A percentile compares a stretch with the other conserved stretches of the same genome.
Conservation (phyloP, 2,113 vertebrate genomes). For the Nycticebus coucang region DNA sequence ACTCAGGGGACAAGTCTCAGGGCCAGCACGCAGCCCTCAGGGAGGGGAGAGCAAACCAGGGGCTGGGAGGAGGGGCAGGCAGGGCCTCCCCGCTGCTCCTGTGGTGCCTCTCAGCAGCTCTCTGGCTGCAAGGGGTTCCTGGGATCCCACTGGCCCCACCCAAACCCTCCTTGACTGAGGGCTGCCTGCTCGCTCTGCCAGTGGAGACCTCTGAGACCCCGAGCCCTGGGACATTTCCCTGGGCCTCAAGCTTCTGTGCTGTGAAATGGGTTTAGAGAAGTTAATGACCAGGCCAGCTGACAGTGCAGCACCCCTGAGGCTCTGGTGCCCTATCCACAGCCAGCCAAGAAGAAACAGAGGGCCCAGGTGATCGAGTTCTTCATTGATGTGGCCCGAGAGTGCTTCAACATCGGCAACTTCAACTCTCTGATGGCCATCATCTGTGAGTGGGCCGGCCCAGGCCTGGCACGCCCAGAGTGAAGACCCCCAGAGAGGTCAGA, state of each 20-base stretch:
- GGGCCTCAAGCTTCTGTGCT: neutral
- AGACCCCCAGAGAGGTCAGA: neutral
- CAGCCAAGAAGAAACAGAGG: constrained; percentile 95
- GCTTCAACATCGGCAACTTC: constrained; percentile 98
- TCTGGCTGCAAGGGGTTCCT: neutral
- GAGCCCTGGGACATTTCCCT: neutral
- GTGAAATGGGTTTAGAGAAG: neutral
- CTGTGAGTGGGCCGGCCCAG: constrained; percentile 87
- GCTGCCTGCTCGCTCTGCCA: neutral
- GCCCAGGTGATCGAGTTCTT: constrained; percentile 96
- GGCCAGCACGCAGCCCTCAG: neutral
- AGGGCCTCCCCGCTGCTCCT: neutral
- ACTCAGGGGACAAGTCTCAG: neutral
- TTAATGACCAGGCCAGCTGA: rapidly evolving
- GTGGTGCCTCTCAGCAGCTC: neutral
- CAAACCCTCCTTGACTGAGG: rapidly evolving
- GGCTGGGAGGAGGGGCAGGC: neutral
- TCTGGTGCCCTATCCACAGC: constrained; percentile 82
- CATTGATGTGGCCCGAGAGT: constrained; percentile 95
- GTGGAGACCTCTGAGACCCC: rapidly evolving
- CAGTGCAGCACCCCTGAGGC: neutral
- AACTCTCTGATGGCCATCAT: constrained; percentile 98
- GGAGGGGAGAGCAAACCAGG: neutral
- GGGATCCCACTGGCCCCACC: rapidly evolving
- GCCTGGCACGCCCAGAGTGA: rapidly evolving